Evolutionary conservation across 2,797 vertebrate genomes (phyloP), one percentile per base, ranked within the genome.

Genomic region (Cyprinodon diabolis): DNA sequence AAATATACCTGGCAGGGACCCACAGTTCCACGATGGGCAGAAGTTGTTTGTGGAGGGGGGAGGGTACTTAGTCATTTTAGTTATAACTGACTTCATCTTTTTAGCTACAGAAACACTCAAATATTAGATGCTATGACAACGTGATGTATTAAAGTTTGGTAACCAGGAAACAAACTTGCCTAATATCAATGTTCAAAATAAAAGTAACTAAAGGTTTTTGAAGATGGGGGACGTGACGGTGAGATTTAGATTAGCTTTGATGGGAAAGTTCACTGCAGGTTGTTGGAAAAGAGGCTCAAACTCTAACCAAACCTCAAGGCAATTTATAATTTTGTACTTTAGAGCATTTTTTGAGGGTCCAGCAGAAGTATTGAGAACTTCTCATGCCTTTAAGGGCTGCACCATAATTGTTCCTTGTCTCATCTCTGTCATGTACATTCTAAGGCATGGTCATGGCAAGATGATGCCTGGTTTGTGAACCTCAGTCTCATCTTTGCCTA

Each of bases 1-100:
- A 93, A 91, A 92, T 93, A 92, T 48, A 84, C 75, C 13, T n/a
- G 90, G 87, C 84, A 68, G 72, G 25, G 77, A 76, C 81, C 80
- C 82, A 86, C 68, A 75, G 85, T 87, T 91, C 78, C 86, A 90
- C 84, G 83, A 84, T 83, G 85, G 84, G 77, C 79, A 82, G 76
- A 67, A 86, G 86, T 19, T 86, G 83, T 85, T 69, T 75, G 79
- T 86, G 85, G 72, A 86, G 89, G 87, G 68, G 60, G 23, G 13
- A 81, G 43, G 65, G 37, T 78, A 52, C 56, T 72, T 78, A 66
- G 65, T 74, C 79, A 76, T 23, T 21, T n/a, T 48, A 65, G 74
- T 56, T 23, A 81, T 57, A 67, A 23, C 25, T 0, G 43, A 66
- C 58, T 70, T 35, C 37, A 14, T 70, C 0, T 2, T 56, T 66